Base-by-base conservation (phyloP, 2,888 invertebrate species). In the Omphaloscelis lunosa region DNA sequence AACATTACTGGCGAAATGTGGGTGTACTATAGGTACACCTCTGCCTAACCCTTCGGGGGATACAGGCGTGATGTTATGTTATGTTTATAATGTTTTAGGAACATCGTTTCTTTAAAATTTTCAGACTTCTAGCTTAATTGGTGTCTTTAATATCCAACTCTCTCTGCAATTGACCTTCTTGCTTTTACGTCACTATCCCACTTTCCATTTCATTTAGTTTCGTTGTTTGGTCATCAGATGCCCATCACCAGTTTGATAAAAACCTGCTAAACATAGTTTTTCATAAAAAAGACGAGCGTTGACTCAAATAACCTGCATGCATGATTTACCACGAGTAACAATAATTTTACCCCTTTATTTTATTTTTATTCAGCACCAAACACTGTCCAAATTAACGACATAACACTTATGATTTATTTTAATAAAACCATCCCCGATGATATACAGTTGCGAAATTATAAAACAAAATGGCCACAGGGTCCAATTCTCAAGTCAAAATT, bases 401-500 rank as follows among this genome's bases (percentile, higher is more conserved):
- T 70, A 81, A 75, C 72, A 77, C 51, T 67, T 75, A 80, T 85
- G 82, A 88, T 89, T 86, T 86, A 90, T 87, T 84, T 86, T 84
- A 88, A 86, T 89, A 89, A 80, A 86, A 86, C 74, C 75, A 72
- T 75, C 78, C 39, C 65, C 72, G 63, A 83, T 89, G 88, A 89
- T 89, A 85, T 89, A 88, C 88, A 87, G 83, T 86, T 87, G 90
- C 90, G 83, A 89, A 89, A 91, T 91, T 91, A 92, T 92, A 92
- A 92, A 93, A 93, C 93, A 94, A 93, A 94, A 91, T 93, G 93
- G 94, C 92, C 92, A 91, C 87, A 89, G 92, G 92, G 92, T 91
- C 91, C 93, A 91, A 93, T 93, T 93, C 93, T 92, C 89, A 88
- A 88, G 91, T 93, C 90, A 91, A 94, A 95, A 96, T 95, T 96